phyloP scores from a whole-genome alignment of 2,888 invertebrate genomes.

The Gortyna flavago region DNA sequence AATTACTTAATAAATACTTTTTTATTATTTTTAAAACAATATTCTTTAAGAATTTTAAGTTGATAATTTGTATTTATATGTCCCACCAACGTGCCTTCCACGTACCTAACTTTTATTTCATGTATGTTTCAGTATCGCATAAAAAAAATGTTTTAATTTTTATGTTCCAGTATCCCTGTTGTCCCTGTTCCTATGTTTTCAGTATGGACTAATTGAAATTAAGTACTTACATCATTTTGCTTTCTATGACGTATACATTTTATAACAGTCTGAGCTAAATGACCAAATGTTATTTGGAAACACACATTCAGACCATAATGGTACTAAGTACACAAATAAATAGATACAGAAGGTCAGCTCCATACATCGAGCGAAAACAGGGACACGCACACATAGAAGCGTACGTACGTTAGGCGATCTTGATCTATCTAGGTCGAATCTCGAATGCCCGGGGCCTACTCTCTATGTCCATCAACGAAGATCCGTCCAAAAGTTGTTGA shows the following conservation, averaged over 20 bases:
- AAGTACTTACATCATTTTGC: constrained; percentile 25
- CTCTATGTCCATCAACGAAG: not conserved
- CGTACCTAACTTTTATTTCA: not conserved
- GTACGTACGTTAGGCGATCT: not conserved
- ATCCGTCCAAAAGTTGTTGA: not conserved
- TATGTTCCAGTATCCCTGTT: too few relatives aligned
- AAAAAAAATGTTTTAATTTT: not conserved
- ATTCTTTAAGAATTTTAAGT: not conserved
- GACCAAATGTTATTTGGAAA: not conserved
- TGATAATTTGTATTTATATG: not conserved
- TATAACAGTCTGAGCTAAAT: constrained; percentile 5
- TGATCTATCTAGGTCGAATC: not conserved
- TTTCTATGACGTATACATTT: not conserved
- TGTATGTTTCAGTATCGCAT: not conserved
- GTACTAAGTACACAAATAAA: constrained; percentile 13
- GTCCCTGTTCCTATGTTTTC: constrained; percentile 2
- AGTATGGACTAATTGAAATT: not conserved
- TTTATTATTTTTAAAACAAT: not conserved
- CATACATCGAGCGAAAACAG: not conserved
- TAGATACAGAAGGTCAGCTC: constrained; percentile 2
- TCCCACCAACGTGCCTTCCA: not conserved
- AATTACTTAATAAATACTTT: too few relatives aligned
- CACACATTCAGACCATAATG: not conserved
- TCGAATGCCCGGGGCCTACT: not conserved
- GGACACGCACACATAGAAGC: not conserved